phyloP scores from a whole-genome alignment of 1,140 invertebrate species.

The Harpegnathos saltator region DNA sequence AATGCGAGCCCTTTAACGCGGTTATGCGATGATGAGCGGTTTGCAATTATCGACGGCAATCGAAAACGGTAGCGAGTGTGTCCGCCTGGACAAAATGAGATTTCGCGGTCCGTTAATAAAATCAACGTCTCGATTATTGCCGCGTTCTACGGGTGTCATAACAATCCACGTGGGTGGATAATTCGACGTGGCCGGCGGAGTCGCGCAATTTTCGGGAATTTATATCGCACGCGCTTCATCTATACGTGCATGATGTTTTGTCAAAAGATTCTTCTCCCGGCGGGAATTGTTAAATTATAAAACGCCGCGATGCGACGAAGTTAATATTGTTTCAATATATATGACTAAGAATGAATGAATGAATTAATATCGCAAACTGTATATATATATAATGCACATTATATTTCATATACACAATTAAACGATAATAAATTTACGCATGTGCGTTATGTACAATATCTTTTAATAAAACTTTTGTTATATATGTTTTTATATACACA shows the following conservation, averaged over 20 bases:
- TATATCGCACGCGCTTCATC: neutral
- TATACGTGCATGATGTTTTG: neutral
- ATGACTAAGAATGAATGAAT: too few species aligned
- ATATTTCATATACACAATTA: too few species aligned
- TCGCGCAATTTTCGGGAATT: conserved; percentile 9
- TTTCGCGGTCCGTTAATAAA: conserved; percentile 68
- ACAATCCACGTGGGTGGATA: neutral
- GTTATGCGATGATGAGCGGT: conserved; percentile 39
- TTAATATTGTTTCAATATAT: too few species aligned
- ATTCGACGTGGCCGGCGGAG: neutral
- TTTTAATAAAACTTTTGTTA: too few species aligned
- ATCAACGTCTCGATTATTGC: conserved; percentile 62
- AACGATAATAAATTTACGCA: too few species aligned
- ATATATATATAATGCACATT: too few species aligned
- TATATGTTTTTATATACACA: too few species aligned
- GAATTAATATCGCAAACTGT: too few species aligned
- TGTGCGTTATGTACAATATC: too few species aligned
- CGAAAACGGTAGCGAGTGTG: conserved; percentile 59
- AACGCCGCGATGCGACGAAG: too few species aligned
- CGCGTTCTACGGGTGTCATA: conserved; percentile 28
- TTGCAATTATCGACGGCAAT: conserved; percentile 67
- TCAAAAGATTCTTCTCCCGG: too few species aligned
- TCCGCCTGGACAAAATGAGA: conserved; percentile 63
- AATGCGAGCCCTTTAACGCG: conserved; percentile 13
- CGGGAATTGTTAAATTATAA: too few species aligned